Conservation (phyloP, 2,113 vertebrate species). For the Microtus ochrogaster region DNA sequence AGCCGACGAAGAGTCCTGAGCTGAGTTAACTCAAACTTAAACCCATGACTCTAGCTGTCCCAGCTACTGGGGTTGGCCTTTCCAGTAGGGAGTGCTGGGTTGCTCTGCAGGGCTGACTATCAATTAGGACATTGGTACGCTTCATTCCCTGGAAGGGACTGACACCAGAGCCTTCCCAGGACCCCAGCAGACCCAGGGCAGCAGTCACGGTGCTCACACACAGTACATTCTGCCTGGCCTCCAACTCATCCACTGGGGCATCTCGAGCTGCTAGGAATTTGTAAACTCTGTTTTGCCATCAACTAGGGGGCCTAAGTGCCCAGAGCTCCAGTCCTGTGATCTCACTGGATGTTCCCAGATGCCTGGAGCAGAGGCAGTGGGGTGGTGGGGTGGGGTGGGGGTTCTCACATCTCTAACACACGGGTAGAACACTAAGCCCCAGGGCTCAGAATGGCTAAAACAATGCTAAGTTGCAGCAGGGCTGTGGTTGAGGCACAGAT, state of each 20-base stretch:
- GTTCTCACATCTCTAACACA: rapidly evolving
- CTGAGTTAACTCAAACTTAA: slow-evolving; percentile 73
- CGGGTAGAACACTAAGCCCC: neutral
- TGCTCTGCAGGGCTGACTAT: slow-evolving; percentile 73
- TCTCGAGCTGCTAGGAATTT: rapidly evolving
- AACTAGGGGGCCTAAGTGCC: neutral
- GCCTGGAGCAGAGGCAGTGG: rapidly evolving
- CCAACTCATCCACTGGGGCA: neutral
- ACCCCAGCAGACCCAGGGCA: slow-evolving; percentile 11
- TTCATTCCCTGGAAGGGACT: slow-evolving; percentile 59
- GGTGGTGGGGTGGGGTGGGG: neutral
- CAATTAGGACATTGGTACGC: slow-evolving; percentile 74
- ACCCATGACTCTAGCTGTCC: slow-evolving; percentile 64
- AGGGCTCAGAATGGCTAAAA: neutral
- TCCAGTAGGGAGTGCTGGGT: slow-evolving; percentile 73
- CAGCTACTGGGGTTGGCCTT: slow-evolving; percentile 68
- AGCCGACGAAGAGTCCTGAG: neutral
- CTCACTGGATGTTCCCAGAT: neutral
- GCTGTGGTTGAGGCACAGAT: neutral
- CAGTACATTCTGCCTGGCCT: rapidly evolving
- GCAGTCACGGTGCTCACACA: rapidly evolving
- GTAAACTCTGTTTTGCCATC: rapidly evolving
- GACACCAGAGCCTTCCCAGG: slow-evolving; percentile 65
- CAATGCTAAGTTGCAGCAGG: neutral
- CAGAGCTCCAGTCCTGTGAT: rapidly evolving